These are phyloP conservation scores for Pluvianellus socialis DNA, from an alignment of 2,113 vertebrate species.

Conservation along the genomic window DNA sequence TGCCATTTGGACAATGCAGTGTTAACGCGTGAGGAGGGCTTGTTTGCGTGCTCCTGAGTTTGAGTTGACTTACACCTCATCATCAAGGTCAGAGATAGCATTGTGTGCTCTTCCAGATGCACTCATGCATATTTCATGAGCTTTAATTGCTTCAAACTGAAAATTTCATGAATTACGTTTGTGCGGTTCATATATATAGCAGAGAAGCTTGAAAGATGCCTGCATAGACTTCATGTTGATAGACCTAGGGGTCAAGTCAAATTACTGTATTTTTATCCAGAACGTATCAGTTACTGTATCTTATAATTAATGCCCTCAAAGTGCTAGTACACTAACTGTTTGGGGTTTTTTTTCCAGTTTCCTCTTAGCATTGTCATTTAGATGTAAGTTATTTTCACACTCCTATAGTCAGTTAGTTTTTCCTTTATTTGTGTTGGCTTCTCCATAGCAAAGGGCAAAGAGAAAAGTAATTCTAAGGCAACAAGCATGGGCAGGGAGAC, in stretches of 20 bases:
- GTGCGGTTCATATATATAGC: neutral
- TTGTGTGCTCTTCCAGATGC: slow-evolving; percentile 15
- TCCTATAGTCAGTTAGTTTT: neutral
- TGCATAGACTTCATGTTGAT: neutral
- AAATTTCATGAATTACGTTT: slow-evolving; percentile 21
- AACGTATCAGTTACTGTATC: neutral
- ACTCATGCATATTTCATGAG: slow-evolving; percentile 36
- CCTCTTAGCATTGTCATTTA: neutral
- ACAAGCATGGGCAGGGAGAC: neutral
- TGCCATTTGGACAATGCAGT: accelerated
- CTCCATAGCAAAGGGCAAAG: neutral
- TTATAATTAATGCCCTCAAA: neutral
- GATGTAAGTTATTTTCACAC: neutral
- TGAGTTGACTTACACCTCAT: neutral
- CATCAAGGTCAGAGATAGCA: neutral
- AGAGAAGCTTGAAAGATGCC: neutral
- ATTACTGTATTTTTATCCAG: neutral
- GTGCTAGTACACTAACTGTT: neutral
- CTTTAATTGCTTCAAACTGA: slow-evolving; percentile 38
- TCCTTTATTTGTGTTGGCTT: slow-evolving; percentile 17
- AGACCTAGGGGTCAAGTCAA: neutral
- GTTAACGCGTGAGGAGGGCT: neutral
- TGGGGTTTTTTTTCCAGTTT: neutral
- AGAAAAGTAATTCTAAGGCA: neutral
- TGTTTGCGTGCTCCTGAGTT: neutral